phyloP scores from a whole-genome alignment of 2,113 vertebrate species.

The Hemibates koningsi region DNA sequence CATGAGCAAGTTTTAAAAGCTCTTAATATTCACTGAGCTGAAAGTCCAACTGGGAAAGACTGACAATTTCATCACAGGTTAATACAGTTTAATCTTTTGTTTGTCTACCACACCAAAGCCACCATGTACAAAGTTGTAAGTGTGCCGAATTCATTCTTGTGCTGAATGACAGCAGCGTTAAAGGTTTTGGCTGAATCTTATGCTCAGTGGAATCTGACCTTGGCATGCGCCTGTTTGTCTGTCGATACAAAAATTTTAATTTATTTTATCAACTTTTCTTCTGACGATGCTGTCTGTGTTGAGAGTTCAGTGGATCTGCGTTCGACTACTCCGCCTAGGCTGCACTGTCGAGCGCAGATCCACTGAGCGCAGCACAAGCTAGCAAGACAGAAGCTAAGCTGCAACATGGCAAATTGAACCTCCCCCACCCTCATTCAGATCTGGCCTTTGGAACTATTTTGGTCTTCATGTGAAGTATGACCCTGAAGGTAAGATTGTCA shows the following conservation, averaged over 20 bases:
- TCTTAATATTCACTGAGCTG: not conserved
- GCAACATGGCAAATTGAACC: too few species aligned
- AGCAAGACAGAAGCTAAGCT: too few species aligned
- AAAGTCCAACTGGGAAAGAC: not conserved
- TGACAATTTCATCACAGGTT: not conserved
- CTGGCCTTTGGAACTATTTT: too few species aligned
- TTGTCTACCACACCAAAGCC: slow-evolving; percentile 2
- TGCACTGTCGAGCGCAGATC: too few species aligned
- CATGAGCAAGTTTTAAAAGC: not conserved
- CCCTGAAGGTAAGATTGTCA: too few species aligned
- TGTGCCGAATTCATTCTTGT: not conserved
- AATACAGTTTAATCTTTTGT: not conserved
- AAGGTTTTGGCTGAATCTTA: slow-evolving; percentile 20
- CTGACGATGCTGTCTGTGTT: too few species aligned
- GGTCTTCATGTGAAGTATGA: too few species aligned
- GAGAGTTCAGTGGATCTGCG: too few species aligned
- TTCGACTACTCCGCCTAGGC: too few species aligned
- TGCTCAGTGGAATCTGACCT: not conserved
- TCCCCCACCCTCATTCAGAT: too few species aligned
- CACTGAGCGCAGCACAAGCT: too few species aligned
- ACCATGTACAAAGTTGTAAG: not conserved
- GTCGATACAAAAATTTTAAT: not conserved
- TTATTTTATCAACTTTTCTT: too few species aligned
- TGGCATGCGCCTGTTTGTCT: not conserved
- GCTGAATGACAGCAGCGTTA: not conserved